Evolutionary conservation across 1,140 invertebrate species (phyloP).

Genomic region (Aphaenogaster floridana): DNA sequence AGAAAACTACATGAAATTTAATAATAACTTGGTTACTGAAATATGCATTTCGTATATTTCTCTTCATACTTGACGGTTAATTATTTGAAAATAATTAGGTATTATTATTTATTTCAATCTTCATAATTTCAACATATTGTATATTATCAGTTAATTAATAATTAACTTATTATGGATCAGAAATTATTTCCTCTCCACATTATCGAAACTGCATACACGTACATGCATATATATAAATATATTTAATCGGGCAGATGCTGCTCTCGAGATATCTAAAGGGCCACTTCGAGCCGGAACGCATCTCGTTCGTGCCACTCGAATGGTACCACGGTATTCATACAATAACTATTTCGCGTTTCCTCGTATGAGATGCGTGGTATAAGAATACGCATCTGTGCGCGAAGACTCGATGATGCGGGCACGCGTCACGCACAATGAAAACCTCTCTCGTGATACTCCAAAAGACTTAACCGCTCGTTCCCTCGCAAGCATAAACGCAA

Average conservation of each 20-base stretch:
- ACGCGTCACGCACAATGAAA: slow-evolving; percentile 69
- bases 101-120: neutral
- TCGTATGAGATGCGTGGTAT: slow-evolving; percentile 26
- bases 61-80: neutral
- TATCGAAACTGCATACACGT: neutral
- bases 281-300: slow-evolving; percentile 20
- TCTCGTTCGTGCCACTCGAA: slow-evolving; percentile 6
- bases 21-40: neutral
- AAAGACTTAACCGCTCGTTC: slow-evolving; percentile 27
- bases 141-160: slow-evolving; percentile 23
- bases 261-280: slow-evolving; percentile 40
- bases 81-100: neutral
- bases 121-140: neutral
- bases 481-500: neutral
- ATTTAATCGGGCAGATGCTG: slow-evolving; percentile 41
- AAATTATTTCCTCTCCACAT: slow-evolving; percentile 4
- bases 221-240: too few species aligned
- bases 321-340: slow-evolving; percentile 2
- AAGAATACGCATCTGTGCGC: slow-evolving; percentile 82
- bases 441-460: slow-evolving; percentile 47
- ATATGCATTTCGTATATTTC: neutral
- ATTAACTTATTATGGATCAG: neutral
- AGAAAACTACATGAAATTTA: neutral
- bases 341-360: slow-evolving; percentile 52
- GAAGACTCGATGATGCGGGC: slow-evolving; percentile 82